phyloP scores from a whole-genome alignment of 2,113 vertebrate genomes.

The Dinomys branickii region DNA sequence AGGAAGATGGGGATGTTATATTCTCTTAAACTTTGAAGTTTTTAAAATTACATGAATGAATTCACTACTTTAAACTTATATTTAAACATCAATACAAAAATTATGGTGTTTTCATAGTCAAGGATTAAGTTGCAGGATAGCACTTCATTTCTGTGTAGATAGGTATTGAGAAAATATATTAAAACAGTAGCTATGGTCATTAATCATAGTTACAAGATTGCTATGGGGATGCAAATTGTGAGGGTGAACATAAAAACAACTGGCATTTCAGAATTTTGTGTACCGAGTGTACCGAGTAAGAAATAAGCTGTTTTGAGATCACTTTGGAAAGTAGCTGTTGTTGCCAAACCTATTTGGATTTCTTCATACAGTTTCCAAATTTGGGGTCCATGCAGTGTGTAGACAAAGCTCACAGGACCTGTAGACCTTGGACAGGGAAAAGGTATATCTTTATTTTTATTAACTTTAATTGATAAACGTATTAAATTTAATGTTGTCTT shows the following conservation, averaged over 20 bases:
- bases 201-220: neutral
- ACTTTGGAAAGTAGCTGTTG: neutral
- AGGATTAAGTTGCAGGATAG: neutral
- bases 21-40: neutral
- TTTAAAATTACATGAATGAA: neutral
- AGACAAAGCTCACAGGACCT: neutral
- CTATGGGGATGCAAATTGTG: neutral
- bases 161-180: neutral
- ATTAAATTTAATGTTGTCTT: constrained; percentile 15
- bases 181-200: neutral
- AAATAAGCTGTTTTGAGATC: neutral
- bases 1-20: neutral
- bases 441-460: neutral
- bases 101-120: neutral
- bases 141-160: neutral
- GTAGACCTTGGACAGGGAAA: neutral
- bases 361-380: neutral
- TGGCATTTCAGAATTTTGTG: neutral
- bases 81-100: constrained; percentile 5
- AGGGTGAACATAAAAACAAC: neutral
- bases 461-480: neutral
- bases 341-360: neutral
- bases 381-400: neutral
- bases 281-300: neutral
- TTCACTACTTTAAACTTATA: constrained; percentile 30